phyloP scores from a whole-genome alignment of 2,888 invertebrate species.

The Caenorhabditis sinica region DNA sequence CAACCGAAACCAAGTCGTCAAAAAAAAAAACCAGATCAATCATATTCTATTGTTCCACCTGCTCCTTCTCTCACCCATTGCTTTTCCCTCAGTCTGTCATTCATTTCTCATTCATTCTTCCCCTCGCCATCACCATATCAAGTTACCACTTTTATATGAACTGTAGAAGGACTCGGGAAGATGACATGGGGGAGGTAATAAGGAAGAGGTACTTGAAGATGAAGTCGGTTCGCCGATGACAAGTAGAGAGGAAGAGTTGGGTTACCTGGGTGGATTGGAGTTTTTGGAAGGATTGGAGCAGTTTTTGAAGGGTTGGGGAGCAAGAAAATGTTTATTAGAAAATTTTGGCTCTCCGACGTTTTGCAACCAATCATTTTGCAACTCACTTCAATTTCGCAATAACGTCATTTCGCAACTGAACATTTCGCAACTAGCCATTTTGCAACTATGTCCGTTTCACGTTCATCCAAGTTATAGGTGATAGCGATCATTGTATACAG shows the following conservation, averaged over 20 bases:
- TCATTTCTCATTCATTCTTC: neutral
- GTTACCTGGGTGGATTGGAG: neutral
- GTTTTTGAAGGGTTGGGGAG: too few relatives aligned
- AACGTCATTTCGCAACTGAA: too few relatives aligned
- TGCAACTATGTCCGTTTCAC: too few relatives aligned
- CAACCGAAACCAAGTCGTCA: neutral
- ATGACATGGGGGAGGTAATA: neutral
- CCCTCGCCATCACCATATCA: constrained; percentile 2
- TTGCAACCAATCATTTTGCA: too few relatives aligned
- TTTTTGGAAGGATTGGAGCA: neutral
- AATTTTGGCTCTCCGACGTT: too few relatives aligned
- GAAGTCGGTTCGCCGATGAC: neutral
- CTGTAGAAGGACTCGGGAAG: constrained; percentile 11
- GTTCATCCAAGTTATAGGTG: too few relatives aligned
- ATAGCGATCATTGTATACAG: too few relatives aligned
- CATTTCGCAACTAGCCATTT: too few relatives aligned
- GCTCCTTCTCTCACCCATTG: neutral
- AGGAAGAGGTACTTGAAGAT: neutral
- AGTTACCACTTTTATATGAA: constrained; percentile 13
- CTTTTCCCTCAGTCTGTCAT: neutral
- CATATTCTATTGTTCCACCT: constrained; percentile 23
- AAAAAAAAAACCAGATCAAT: constrained; percentile 8
- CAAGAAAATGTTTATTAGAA: too few relatives aligned
- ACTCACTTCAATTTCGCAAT: too few relatives aligned
- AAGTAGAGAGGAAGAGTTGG: neutral